phyloP scores from a whole-genome alignment of 2,888 invertebrate species.

The Ennomos fuscantarius region DNA sequence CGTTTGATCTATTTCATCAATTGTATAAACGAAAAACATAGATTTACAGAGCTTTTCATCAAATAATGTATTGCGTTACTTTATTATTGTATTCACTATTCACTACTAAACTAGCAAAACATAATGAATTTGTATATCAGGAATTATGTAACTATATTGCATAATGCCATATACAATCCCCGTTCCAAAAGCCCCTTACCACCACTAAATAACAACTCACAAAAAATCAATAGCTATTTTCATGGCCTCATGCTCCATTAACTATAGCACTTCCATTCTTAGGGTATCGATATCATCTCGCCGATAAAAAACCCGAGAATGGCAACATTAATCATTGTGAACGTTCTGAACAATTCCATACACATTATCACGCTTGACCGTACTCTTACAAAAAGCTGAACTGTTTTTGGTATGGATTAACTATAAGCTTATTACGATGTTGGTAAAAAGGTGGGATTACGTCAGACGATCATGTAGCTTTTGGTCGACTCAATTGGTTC shows the following conservation, averaged over 20 bases:
- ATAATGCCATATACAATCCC: slow-evolving; percentile 22
- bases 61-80: no score
- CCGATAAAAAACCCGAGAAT: slow-evolving; percentile 51
- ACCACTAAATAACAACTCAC: slow-evolving; percentile 39
- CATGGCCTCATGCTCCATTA: slow-evolving; percentile 50
- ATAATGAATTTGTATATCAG: no score
- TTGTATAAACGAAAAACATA: neutral
- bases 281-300: slow-evolving; percentile 54
- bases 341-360: slow-evolving; percentile 44
- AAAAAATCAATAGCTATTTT: slow-evolving; percentile 59
- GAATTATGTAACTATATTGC: slow-evolving; percentile 1
- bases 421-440: slow-evolving; percentile 27
- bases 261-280: slow-evolving; percentile 41
- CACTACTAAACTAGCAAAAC: no score
- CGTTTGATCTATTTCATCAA: no score
- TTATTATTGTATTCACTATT: no score
- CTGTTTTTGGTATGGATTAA: slow-evolving; percentile 34
- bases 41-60: neutral
- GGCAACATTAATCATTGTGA: slow-evolving; percentile 53
- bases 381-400: slow-evolving; percentile 39
- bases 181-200: slow-evolving; percentile 31
- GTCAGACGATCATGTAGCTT: slow-evolving; percentile 24
- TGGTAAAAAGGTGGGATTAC: slow-evolving; percentile 30
- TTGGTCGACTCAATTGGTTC: slow-evolving; percentile 21
- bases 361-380: slow-evolving; percentile 45